A percentile compares a stretch with the other conserved stretches of the same genome.
Conservation (phyloP, 2,113 vertebrate species). For the Colius striatus region DNA sequence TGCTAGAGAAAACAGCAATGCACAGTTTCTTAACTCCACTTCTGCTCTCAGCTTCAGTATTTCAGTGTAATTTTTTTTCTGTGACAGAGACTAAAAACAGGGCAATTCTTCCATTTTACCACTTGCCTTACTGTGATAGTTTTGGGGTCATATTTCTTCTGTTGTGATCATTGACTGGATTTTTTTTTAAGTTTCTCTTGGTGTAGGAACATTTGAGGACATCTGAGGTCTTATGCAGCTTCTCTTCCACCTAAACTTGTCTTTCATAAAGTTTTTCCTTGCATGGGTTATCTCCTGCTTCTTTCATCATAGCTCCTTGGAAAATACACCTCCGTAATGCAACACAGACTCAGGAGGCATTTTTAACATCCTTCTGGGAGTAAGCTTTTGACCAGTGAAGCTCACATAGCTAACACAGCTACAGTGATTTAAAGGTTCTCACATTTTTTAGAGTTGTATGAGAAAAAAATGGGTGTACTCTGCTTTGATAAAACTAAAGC, state of each 20-base stretch:
- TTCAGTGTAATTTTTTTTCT: conserved; percentile 69
- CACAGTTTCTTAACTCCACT: conserved; percentile 46
- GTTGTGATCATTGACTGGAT: not conserved
- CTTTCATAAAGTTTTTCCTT: not conserved
- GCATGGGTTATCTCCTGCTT: not conserved
- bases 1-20: not conserved
- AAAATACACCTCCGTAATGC: not conserved
- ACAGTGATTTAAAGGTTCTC: not conserved
- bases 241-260: not conserved
- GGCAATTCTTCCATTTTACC: conserved; percentile 55
- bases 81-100: conserved; percentile 58
- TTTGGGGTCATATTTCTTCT: conserved; percentile 33
- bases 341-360: not conserved
- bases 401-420: not conserved
- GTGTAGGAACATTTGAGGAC: not conserved
- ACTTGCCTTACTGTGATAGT: conserved; percentile 45
- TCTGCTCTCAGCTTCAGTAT: conserved; percentile 50
- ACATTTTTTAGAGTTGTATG: not conserved
- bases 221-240: not conserved
- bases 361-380: not conserved
- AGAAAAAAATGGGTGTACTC: not conserved
- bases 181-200: not conserved
- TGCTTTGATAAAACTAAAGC: not conserved
- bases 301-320: not conserved
- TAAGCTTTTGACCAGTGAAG: not conserved